phyloP scores from a whole-genome alignment of 2,888 invertebrate species.

The Agapostemon virescens region DNA sequence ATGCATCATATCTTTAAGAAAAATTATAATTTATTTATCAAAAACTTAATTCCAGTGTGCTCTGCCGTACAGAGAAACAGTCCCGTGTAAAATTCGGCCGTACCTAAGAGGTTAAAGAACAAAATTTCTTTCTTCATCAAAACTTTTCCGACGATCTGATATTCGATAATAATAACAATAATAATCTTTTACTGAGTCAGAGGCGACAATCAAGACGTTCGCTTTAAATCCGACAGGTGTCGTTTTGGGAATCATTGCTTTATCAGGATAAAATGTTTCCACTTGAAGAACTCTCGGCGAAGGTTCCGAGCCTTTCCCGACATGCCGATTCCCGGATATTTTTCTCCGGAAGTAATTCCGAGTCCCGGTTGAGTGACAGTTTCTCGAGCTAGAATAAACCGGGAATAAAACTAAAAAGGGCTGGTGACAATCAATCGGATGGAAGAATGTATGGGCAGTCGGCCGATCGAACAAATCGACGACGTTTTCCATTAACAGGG shows the following conservation, averaged over 20 bases:
- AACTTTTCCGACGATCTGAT: no score
- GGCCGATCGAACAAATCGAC: constrained; percentile 31
- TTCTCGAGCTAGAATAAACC: not conserved
- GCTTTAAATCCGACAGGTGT: not conserved
- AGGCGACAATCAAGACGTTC: no score
- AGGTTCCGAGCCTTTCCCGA: not conserved
- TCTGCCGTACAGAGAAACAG: no score
- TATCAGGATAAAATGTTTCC: not conserved
- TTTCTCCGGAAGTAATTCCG: not conserved
- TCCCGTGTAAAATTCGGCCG: no score
- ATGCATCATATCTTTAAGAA: no score
- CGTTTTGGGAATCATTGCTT: not conserved
- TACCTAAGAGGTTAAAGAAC: no score
- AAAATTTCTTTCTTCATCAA: no score
- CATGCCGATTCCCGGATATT: not conserved
- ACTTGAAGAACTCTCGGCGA: no score
- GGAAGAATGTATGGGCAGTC: constrained; percentile 7
- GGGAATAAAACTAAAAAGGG: not conserved
- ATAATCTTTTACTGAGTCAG: no score
- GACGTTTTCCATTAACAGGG: constrained; percentile 51
- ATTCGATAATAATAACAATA: no score
- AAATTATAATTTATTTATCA: no score
- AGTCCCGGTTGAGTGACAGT: not conserved
- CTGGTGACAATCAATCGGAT: constrained; percentile 24
- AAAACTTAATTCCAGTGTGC: no score